Conservation (phyloP, 1,140 invertebrate species). For the Drosophila equinoxialis region DNA sequence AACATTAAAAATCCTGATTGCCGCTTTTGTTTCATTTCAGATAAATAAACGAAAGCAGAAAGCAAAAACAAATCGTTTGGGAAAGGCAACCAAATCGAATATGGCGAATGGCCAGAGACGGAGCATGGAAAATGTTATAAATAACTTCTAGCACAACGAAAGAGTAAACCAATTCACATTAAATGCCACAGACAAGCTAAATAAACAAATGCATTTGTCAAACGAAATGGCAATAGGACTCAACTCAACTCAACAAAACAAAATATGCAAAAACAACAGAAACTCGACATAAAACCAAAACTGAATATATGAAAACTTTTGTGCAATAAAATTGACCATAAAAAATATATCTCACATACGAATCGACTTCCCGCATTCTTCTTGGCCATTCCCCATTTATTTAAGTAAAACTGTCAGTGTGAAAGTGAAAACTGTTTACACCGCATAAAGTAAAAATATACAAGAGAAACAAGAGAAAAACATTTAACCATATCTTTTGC, state of each 20-base stretch:
- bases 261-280: slow-evolving; percentile 35
- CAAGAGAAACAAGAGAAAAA: background rate
- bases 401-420: slow-evolving; percentile 47
- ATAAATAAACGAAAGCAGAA: slow-evolving; percentile 55
- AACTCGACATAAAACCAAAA: slow-evolving; percentile 39
- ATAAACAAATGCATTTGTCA: slow-evolving; percentile 18
- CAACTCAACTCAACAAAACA: background rate
- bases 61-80: slow-evolving; percentile 33
- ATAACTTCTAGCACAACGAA: slow-evolving; percentile 17
- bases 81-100: slow-evolving; percentile 11
- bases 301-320: slow-evolving; percentile 43
- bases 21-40: slow-evolving; percentile 71
- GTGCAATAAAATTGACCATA: slow-evolving; percentile 64
- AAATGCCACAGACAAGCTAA: slow-evolving; percentile 7
- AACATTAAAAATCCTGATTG: slow-evolving; percentile 77
- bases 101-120: slow-evolving; percentile 21
- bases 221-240: background rate
- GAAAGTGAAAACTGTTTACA: slow-evolving; percentile 55
- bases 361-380: background rate
- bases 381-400: slow-evolving; percentile 28
- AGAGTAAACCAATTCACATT: slow-evolving; percentile 26
- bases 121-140: slow-evolving; percentile 14
- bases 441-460: slow-evolving; percentile 9
- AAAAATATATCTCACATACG: slow-evolving; percentile 30
- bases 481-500: background rate